phyloP scores from a whole-genome alignment of 2,797 vertebrate genomes.

The Hapalemur alaotrensis region DNA sequence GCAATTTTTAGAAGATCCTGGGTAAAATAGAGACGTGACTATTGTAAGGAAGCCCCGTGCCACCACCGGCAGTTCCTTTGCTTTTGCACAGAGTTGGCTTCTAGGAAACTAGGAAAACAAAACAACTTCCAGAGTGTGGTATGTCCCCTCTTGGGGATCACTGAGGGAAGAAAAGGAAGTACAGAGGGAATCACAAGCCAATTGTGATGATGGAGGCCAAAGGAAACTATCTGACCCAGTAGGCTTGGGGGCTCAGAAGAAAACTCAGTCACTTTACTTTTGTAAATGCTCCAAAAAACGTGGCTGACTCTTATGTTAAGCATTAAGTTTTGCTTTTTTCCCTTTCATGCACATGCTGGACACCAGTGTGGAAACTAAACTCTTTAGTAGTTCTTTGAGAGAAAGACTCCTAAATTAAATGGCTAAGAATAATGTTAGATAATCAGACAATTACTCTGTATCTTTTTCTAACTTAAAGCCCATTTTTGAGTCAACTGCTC shows the following conservation, averaged over 20 bases:
- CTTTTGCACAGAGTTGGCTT: slow-evolving; percentile 5
- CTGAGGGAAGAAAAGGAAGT: neutral
- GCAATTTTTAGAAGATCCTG: neutral
- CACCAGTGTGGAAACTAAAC: neutral
- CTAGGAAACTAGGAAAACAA: neutral
- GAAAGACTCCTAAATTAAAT: neutral
- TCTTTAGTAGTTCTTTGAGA: neutral
- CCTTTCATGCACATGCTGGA: neutral
- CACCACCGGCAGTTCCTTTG: neutral
- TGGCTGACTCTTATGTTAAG: neutral
- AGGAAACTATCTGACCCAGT: slow-evolving; percentile 19
- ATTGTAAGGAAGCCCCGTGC: neutral
- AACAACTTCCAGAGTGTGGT: neutral
- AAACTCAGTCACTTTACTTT: neutral
- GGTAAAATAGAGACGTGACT: neutral
- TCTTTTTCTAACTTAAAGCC: neutral
- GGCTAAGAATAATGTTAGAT: neutral
- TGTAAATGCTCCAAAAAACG: neutral
- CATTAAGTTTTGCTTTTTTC: neutral
- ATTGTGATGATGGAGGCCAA: neutral
- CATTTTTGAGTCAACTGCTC: neutral
- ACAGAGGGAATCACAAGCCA: neutral
- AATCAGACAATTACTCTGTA: neutral
- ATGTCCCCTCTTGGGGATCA: neutral
- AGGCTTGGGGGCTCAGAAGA: neutral